Evolutionary conservation across 2,888 invertebrate species (phyloP), one percentile per base, ranked within the genome.

Genomic region (Caenorhabditis imperialis): DNA sequence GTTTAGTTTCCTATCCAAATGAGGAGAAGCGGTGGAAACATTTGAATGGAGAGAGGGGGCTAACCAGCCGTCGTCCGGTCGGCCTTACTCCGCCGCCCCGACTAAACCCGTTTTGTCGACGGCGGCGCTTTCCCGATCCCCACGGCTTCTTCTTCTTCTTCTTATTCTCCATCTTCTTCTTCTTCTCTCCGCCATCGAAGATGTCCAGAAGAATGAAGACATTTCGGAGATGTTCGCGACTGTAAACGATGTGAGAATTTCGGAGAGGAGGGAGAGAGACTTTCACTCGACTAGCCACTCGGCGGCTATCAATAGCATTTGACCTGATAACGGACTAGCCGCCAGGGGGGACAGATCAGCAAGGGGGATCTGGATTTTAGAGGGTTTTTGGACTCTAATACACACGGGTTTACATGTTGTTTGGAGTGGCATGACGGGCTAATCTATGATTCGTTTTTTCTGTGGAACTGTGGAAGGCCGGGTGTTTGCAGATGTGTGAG

Each of bases 211-310:
- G 45, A 53, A 62, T 65, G 42, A 54, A 65, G 65, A 55, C 67
- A 37, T 69, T 67, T 54, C 47, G 60, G 37, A 54, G 48, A 48
- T 70, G 58, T 70, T 70, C 69, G 69, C 60, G 60, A 60, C 60
- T 70, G 60, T 70, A 70, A 70, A 60, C 53, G 69, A 60, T 60
- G 69, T 60, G 69, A 60, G 58, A 70, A 60, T 54, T 60, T 48
- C 48, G 55, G 30, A 12, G 22, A 27, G 54, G 33, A 20, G 8
- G 53, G 45, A 27, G 35, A 18, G 20, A 8, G 48, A 53, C 40
- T 63, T 63, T 63, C 54, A 55, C 63, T 63, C 35, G 12, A 8
- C 50, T 18, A 16, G 44, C 47, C 37, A 30, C 14, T 30, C 27
- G 48, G 40, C 25, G 22, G 55, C 65, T 65, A 57, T 63, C 63